Evolutionary conservation across 2,113 vertebrate genomes (phyloP).

Genomic region (Lynx canadensis): DNA sequence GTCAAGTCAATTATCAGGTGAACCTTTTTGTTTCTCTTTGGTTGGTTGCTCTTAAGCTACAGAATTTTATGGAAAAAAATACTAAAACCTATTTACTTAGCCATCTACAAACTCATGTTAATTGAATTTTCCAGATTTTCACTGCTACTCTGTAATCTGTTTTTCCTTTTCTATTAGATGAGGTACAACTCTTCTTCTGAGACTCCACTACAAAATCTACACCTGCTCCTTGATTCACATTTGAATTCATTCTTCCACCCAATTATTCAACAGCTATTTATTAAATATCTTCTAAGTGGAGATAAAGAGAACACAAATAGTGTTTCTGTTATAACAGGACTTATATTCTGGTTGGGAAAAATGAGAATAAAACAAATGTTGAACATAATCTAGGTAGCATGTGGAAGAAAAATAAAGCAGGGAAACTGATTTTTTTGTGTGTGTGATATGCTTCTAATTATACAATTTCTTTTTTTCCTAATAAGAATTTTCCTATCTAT

Average conservation of each 20-base stretch:
- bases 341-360: not conserved
- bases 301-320: not conserved
- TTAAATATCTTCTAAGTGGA: not conserved
- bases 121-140: not conserved
- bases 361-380: not conserved
- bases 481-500: not conserved
- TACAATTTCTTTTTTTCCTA: not conserved
- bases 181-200: not conserved
- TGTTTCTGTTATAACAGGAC: not conserved
- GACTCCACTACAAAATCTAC: not conserved
- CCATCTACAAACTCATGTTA: not conserved
- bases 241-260: not conserved
- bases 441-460: not conserved
- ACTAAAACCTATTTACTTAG: not conserved
- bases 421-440: not conserved
- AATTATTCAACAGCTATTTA: slow-evolving; percentile 1
- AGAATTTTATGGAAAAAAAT: not conserved
- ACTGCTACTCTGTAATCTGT: not conserved
- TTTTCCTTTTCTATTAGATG: not conserved
- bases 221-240: not conserved
- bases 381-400: not conserved
- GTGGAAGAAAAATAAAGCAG: not conserved
- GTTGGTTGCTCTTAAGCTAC: not conserved
- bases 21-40: not conserved
- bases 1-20: not conserved